Base-by-base conservation (phyloP, 2,797 vertebrate genomes). In the Syngnathus acus region DNA sequence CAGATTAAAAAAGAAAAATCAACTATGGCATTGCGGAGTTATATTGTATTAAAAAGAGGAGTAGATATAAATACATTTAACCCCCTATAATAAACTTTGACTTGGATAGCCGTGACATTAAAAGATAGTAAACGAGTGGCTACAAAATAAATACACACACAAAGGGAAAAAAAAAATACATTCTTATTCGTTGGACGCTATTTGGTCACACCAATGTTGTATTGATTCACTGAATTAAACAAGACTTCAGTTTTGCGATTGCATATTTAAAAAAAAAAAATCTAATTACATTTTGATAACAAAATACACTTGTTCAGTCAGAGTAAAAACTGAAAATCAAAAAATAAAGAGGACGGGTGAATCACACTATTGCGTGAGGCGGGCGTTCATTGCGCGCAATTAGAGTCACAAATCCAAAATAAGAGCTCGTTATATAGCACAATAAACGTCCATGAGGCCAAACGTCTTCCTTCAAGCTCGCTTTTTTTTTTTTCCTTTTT, bases 141-240 rank as follows among this genome's bases (percentile, higher is more conserved):
- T 82, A 88, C 77, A 78, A 83, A 88, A 89, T 90, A 91, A 90
- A 91, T 91, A 84, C 58, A 10, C 16, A 19, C 16, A 19, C 32
- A 77, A 80, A 51, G n/a, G 78, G 32, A 40, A 40, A 38, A 39
- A 43, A 62, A 62, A 40, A 78, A 85, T 70, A 80, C 75, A 85
- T 83, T 83, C 77, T 77, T 75, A 80, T 86, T 81, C 72, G 73
- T 67, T 71, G 68, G 69, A 84, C 77, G 79, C 74, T 78, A 70
- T 88, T 90, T 91, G 88, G 89, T 87, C 89, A 86, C 82, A 87
- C 84, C 78, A 82, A 87, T 85, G 67, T 72, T 45, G 62, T 43
- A 77, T 69, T 75, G 73, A 80, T 72, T 83, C 65, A 77, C 61
- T 69, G 72, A 65, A 54, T 65, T 65, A 65, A 59, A 57, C 55